Evolutionary conservation across 1,140 invertebrate species (phyloP).

Genomic region (Idris sp.): DNA sequence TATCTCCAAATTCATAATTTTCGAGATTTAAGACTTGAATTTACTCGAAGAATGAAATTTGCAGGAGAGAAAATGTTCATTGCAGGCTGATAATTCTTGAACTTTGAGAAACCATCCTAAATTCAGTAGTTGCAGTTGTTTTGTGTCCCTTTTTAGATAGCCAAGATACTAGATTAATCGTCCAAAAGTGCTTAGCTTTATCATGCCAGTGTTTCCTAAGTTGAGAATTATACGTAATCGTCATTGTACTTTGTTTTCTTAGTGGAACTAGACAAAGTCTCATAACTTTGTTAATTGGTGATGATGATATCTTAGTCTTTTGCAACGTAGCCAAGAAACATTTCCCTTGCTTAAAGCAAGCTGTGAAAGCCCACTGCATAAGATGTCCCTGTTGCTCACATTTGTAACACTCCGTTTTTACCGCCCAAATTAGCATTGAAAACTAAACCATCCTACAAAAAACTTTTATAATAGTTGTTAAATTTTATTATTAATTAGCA

Average conservation of each 20-base stretch:
- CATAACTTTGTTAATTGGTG: slow-evolving; percentile 28
- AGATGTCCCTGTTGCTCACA: not conserved
- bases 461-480: too few relatives aligned
- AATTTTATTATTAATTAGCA: too few relatives aligned
- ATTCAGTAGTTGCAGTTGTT: not conserved
- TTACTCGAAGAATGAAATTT: not conserved
- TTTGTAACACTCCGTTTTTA: not conserved
- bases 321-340: slow-evolving; percentile 12
- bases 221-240: slow-evolving; percentile 21
- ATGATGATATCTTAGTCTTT: slow-evolving; percentile 19
- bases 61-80: not conserved
- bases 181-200: slow-evolving; percentile 16
- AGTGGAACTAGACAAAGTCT: slow-evolving; percentile 15
- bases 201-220: slow-evolving; percentile 10
- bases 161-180: slow-evolving; percentile 12
- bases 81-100: not conserved
- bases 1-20: too few relatives aligned
- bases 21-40: not conserved
- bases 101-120: not conserved
- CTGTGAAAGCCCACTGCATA: not conserved
- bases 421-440: too few relatives aligned
- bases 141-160: slow-evolving; percentile 3
- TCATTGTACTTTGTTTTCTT: slow-evolving; percentile 14
- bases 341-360: slow-evolving; percentile 2
- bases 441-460: too few relatives aligned